Base-by-base conservation (phyloP, 2,113 vertebrate genomes). In the Sinocyclocheilus rhinocerous region DNA sequence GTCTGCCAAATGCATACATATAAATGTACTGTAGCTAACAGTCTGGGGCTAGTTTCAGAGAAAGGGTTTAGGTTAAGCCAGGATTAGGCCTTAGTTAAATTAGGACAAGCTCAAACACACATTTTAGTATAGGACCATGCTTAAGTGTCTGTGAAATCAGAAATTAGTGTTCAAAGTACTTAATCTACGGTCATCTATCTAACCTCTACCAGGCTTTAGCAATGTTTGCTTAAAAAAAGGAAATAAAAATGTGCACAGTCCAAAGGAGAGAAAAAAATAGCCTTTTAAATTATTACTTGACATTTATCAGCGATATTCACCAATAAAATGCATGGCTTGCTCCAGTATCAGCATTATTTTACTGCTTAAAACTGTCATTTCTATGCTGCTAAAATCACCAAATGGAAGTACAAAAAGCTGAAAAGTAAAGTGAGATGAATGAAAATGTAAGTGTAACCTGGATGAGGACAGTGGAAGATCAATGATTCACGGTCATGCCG, bases 401-500 rank as follows among this genome's bases (percentile, higher is more conserved):
- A 67, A 29, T 15, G 6, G 42, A 42, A 11, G 26, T 22, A 10
- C 76, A 36, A 75, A 45, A 24, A 24, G 5, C 11, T 48, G 72
- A 75, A 48, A n/a, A 20, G 13, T 80, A 81, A 7, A 67, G 15
- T 50, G 13, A 18, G n/a, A 26, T 50, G 29, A 69, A 81, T 69
- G 8, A 22, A 52, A 70, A 82, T 33, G 24, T 10, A 67, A 81
- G 13, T 73, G 88, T 4, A 65, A 85, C 88, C 84, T 92, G 85
- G 82, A 22, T 36, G 85, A 83, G 57, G 61, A 48, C 0, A 94
- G 93, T 0, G 96, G 95, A 65, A 95, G 65, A 29, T 92, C 82
- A 18, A 96, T 92, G 88, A 95, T 87, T 73, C 94, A 93, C 5
- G 96, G 96, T 15, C 13, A 85, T 0, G 95, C 91, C 0, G 96